A percentile compares a stretch with the other conserved stretches of the same genome.
Conservation (phyloP, 1,140 invertebrate species). For the Ceratina calcarata region DNA sequence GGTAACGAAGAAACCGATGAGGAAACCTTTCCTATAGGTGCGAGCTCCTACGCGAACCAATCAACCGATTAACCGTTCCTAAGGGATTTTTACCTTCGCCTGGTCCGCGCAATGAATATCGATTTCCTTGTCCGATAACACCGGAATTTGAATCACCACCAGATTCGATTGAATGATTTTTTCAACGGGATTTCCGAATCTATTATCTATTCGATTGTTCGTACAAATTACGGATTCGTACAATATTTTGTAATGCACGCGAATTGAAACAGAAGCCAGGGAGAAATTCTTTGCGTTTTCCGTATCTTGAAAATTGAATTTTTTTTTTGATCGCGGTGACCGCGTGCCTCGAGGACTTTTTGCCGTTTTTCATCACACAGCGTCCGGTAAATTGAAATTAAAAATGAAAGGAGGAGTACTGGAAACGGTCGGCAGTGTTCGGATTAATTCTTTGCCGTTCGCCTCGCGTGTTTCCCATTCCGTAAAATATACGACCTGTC, state of each 20-base stretch:
- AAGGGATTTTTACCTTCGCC: neutral
- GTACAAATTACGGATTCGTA: too few species aligned
- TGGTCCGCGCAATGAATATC: neutral
- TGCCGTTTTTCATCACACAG: neutral
- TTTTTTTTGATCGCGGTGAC: neutral
- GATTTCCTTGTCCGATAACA: neutral
- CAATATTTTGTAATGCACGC: too few species aligned
- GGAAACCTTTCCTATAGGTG: neutral
- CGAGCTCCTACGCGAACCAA: conserved; percentile 21
- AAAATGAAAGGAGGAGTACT: conserved; percentile 10
- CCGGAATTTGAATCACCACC: neutral
- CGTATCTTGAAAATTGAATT: too few species aligned
- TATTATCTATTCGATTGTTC: neutral
- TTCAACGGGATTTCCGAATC: neutral
- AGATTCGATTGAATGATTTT: neutral
- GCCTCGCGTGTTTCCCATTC: too few species aligned
- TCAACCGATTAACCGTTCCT: conserved; percentile 34
- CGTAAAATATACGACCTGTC: neutral
- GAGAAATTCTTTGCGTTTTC: too few species aligned
- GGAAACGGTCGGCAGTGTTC: neutral
- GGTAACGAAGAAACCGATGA: conserved; percentile 19
- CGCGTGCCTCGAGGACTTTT: too few species aligned
- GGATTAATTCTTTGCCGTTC: conserved; percentile 2
- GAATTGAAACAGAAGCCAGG: neutral
- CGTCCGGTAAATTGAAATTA: conserved; percentile 1